Evolutionary conservation across 1,140 invertebrate species (phyloP), one percentile per base, ranked within the genome.

Genomic region (Drosophila fuyamai): DNA sequence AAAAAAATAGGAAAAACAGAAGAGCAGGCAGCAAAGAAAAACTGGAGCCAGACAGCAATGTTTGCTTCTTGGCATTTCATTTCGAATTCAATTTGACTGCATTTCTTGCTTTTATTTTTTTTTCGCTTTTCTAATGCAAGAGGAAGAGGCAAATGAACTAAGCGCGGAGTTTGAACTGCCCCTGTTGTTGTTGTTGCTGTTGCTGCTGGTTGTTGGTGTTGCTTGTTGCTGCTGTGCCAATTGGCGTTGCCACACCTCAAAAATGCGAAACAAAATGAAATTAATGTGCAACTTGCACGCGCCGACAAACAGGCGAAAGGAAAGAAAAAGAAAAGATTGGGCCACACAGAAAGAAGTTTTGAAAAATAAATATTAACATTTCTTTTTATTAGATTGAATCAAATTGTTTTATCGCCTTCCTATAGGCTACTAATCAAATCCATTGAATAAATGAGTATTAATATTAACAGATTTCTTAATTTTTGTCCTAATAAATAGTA

Each of bases 251-350:
- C 83, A 88, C 83, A 88, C 83, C 83, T 88, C 83, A 81, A 81
- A 84, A 66, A 85, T 76, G 71, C 79, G 55, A 86, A 83, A 80
- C 83, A 79, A 84, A 83, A 88, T 86, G 84, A 83, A 88, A 88
- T 88, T 89, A 88, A 88, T 89, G 84, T 88, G 84, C 80, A 89
- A 72, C 79, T 88, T 80, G 80, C 84, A 88, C 84, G 80, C 83
- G 76, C 79, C 83, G 78, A 65, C 70, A 86, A 77, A 53, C 66
- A 53, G 65, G 41, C 62, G 32, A 47, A 51, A 36, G 18, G 41
- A 41, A 53, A 41, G 57, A 50, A 47, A 43, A n/a, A 3, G 23
- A 10, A 18, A 14, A 58, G 50, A 38, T 27, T 23, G 14, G 13
- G 36, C 8, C 14, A n/a, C n/a, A n/a, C 1, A 12, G 41, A 7